These are phyloP conservation scores for Oxyscelio sp. DNA, from an alignment of 2,888 invertebrate genomes.

Conservation along the genomic window DNA sequence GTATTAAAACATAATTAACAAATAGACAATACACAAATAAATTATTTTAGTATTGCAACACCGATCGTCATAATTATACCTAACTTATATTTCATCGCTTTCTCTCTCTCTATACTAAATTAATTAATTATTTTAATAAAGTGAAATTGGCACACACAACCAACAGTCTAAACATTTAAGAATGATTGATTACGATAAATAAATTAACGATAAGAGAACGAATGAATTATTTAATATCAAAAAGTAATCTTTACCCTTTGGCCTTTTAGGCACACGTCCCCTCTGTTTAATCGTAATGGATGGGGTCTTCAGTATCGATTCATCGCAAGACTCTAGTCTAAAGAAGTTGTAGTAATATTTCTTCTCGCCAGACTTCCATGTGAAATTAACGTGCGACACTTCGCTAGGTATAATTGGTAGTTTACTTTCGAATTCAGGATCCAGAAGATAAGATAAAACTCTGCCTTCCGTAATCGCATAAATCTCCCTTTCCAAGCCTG, in stretches of 20 bases:
- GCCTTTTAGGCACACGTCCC: constrained; percentile 95
- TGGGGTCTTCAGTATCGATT: constrained; percentile 95
- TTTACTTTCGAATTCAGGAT: constrained; percentile 96
- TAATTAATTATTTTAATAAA: too few relatives aligned
- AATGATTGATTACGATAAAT: constrained; percentile 42
- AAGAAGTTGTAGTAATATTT: constrained; percentile 96
- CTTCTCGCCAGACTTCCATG: constrained; percentile 95
- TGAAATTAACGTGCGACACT: constrained; percentile 96
- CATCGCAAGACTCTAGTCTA: constrained; percentile 94
- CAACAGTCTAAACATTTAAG: background rate
- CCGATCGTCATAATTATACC: too few relatives aligned
- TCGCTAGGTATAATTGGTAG: constrained; percentile 97
- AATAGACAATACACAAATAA: too few relatives aligned
- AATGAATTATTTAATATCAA: constrained; percentile 53
- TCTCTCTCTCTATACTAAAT: too few relatives aligned
- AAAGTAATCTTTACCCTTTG: constrained; percentile 91
- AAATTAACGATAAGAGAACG: constrained; percentile 17
- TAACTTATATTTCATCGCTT: too few relatives aligned
- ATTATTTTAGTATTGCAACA: too few relatives aligned
- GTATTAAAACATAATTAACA: too few relatives aligned
- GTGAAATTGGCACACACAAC: background rate
- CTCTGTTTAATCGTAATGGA: constrained; percentile 95
- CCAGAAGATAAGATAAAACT: constrained; percentile 95
- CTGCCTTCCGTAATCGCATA: constrained; percentile 96
- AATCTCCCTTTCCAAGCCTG: constrained; percentile 95